Percentiles rank a stretch among this genome's conserved stretches.
Conservation (phyloP, 2,888 invertebrate species). For the Argyra leucocephala region DNA sequence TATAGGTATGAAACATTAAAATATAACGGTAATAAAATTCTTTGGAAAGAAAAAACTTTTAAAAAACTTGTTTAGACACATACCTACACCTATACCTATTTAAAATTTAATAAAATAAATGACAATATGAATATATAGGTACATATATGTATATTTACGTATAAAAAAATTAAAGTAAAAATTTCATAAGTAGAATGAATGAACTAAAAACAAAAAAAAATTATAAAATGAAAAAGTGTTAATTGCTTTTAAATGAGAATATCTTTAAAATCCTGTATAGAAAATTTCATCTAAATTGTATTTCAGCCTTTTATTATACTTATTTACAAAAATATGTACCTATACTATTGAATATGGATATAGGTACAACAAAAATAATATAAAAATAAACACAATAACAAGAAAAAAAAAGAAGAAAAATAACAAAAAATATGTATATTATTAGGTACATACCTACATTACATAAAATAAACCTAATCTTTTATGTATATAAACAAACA, state of each 20-base stretch:
- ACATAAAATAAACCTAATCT: background rate
- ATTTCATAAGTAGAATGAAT: too few relatives aligned
- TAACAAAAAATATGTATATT: background rate
- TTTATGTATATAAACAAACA: background rate
- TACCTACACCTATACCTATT: too few relatives aligned
- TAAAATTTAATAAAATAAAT: too few relatives aligned
- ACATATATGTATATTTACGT: too few relatives aligned
- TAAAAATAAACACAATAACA: background rate
- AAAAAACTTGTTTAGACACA: too few relatives aligned
- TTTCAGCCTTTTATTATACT: background rate
- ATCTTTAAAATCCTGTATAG: slow-evolving; percentile 12
- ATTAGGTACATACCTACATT: background rate
- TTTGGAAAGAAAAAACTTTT: too few relatives aligned
- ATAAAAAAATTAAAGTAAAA: too few relatives aligned
- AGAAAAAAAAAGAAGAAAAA: background rate
- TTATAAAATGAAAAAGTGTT: slow-evolving; percentile 44
- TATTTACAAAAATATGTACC: background rate
- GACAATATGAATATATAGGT: too few relatives aligned
- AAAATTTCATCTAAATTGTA: background rate
- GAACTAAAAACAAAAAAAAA: too few relatives aligned
- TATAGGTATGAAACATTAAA: too few relatives aligned
- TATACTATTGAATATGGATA: background rate
- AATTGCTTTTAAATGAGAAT: slow-evolving; percentile 32
- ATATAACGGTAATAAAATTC: too few relatives aligned
- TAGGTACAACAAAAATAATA: background rate